A percentile compares a stretch with the other conserved stretches of the same genome.
Conservation (phyloP, 2,888 invertebrate species). For the Chydorus sphaericus region DNA sequence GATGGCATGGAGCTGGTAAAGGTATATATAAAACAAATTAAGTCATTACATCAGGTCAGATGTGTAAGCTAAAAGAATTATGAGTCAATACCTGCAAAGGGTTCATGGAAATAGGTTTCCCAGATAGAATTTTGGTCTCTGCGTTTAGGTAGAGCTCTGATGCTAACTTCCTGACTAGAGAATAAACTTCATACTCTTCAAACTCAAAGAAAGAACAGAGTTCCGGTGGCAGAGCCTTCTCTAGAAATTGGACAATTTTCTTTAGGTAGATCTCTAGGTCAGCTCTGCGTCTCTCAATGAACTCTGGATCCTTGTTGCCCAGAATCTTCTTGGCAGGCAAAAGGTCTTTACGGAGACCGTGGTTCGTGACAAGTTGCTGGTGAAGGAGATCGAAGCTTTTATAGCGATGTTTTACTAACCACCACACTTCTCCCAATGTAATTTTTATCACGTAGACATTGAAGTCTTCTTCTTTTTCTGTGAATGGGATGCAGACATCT, state of each 20-base stretch:
- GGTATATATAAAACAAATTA: neutral
- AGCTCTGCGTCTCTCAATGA: constrained; percentile 66
- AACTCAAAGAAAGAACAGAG: constrained; percentile 76
- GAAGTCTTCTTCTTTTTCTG: constrained; percentile 12
- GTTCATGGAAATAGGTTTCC: constrained; percentile 6
- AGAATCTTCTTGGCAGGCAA: constrained; percentile 87
- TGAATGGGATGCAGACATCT: constrained; percentile 7
- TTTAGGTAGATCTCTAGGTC: constrained; percentile 68
- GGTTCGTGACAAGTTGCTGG: constrained; percentile 60
- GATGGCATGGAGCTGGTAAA: constrained; percentile 68
- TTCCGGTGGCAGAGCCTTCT: constrained; percentile 48
- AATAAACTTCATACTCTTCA: constrained; percentile 76
- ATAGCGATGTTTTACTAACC: constrained; percentile 76
- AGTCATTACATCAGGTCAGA: neutral
- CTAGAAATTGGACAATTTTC: constrained; percentile 50
- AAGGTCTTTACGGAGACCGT: constrained; percentile 66
- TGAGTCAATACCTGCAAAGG: constrained; percentile 5
- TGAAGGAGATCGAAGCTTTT: constrained; percentile 80
- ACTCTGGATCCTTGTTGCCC: constrained; percentile 73
- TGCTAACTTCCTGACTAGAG: constrained; percentile 67
- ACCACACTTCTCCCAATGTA: constrained; percentile 41
- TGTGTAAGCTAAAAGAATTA: neutral
- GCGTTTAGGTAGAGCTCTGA: constrained; percentile 60
- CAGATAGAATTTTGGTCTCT: constrained; percentile 41
- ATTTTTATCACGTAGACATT: constrained; percentile 13